Evolutionary conservation across 2,113 vertebrate species (phyloP), one percentile per base, ranked within the genome.

Genomic region (Panthera uncia): DNA sequence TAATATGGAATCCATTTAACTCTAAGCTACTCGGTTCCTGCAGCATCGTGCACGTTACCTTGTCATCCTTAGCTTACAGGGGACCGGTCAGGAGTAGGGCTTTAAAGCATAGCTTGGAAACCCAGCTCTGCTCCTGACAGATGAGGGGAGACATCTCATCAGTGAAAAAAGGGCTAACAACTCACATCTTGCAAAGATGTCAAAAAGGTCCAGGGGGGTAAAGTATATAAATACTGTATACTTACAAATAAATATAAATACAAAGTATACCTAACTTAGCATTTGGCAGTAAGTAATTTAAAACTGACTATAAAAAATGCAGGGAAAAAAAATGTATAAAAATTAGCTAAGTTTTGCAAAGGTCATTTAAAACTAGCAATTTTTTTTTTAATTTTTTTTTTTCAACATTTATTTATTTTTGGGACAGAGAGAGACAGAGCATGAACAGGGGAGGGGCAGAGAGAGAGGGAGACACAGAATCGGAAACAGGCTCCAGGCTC

Each of bases 281-380:
- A 92, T 38, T 38, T 73, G 61, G 33, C 13, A 55, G 61, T 76
- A 87, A 87, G 50, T 76, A 87, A 87, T 11, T 80, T 55, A 80
- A 27, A 93, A 38, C 29, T 82, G 3, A 89, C n/a, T 41, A 89
- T 36, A n/a, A 52, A 94, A 93, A 88, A 63, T 38, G 21, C 4
- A 55, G 3, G 52, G 33, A 36, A 85, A 84, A 41, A 41, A 36
- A 23, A 19, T 84, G n/a, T 36, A 68, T 9, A 74, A 81, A 76
- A 50, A 57, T 66, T 50, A 82, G 27, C 7, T 66, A 89, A 63
- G 13, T 71, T 91, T 95, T 76, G 27, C 63, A 80, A 63, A 82
- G 80, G 85, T 81, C 27, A 52, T 52, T 90, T 82, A 65, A 85
- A 96, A 87, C n/a, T 21, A 94, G 27, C n/a, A 94, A 16, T 57